Percentiles rank a stretch among this genome's conserved stretches.
These are phyloP conservation scores for Labrus mixtus DNA, from an alignment of 2,113 vertebrate species.

Conservation along the genomic window DNA sequence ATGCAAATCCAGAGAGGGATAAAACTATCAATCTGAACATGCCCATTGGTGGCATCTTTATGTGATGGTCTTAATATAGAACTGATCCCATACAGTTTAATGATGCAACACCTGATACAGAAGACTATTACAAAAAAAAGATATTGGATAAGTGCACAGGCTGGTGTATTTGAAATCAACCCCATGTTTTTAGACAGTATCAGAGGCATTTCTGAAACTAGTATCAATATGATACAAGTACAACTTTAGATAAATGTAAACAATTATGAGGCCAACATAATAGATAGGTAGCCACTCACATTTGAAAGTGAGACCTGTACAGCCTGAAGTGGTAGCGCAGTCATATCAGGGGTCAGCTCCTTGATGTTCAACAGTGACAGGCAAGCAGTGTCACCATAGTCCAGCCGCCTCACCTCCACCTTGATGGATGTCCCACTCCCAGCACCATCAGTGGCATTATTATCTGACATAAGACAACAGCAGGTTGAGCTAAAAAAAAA, in stretches of 20 bases:
- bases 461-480: conserved; percentile 25
- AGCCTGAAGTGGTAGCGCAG: conserved; percentile 74
- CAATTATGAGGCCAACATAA: background rate
- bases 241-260: no score
- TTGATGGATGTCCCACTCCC: conserved; percentile 55
- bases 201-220: no score
- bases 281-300: conserved; percentile 53
- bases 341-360: conserved; percentile 65
- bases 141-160: no score
- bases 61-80: background rate
- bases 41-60: background rate
- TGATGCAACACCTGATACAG: no score
- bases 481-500: background rate
- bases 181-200: no score
- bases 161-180: no score
- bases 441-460: conserved; percentile 2
- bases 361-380: conserved; percentile 74
- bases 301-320: conserved; percentile 80
- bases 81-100: no score
- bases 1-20: conserved; percentile 36
- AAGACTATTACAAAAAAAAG: no score
- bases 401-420: conserved; percentile 79
- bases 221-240: no score
- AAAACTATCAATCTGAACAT: background rate
- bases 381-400: conserved; percentile 75